Base-by-base conservation (phyloP, 2,797 vertebrate species). In the Lophotriccus pileatus region DNA sequence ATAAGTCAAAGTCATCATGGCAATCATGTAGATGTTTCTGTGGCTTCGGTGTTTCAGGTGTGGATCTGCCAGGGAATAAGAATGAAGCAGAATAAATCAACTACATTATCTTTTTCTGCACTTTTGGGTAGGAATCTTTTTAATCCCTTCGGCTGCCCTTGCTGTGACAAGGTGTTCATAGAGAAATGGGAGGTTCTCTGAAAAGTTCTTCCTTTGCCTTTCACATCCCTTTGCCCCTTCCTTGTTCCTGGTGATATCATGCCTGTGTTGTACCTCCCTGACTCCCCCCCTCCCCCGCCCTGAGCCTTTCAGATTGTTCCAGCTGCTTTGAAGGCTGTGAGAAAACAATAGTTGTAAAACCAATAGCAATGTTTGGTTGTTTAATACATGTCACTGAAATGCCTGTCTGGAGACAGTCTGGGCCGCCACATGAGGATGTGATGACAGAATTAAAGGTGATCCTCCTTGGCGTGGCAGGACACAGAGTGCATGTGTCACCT, bases 401-500 rank as follows among this genome's bases (percentile, higher is more conserved):
- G 41, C 46, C 58, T 47, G 5, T 73, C 55, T 82, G 74, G 59
- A 63, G 90, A 73, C 23, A 28, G 8, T 87, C 59, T 69, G 4
- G 7, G 53, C 22, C 12, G 36, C 32, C n/a, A 58, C n/a, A 41
- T 24, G 39, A 84, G 43, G 28, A 32, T 43, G 50, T 9, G 14
- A 39, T 36, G 70, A 44, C 56, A 79, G 67, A 76, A 68, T 88
- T 37, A 84, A 78, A 66, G 19, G 30, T 46, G 39, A 59, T 24
- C 52, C 10, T 63, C 25, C 44, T 37, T 14, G 24, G 30, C 27
- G 66, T 81, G 53, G 58, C n/a, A 43, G n/a, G 16, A 53, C 41
- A 43, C 23, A 53, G 37, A 52, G 6, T 7, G 1, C 46, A 53
- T 53, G 27, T 68, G 41, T 56, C 7, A 0, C 0, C 1, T 72